These are phyloP conservation scores for Microtus pennsylvanicus DNA, from an alignment of 2,113 vertebrate genomes.

Conservation along the genomic window DNA sequence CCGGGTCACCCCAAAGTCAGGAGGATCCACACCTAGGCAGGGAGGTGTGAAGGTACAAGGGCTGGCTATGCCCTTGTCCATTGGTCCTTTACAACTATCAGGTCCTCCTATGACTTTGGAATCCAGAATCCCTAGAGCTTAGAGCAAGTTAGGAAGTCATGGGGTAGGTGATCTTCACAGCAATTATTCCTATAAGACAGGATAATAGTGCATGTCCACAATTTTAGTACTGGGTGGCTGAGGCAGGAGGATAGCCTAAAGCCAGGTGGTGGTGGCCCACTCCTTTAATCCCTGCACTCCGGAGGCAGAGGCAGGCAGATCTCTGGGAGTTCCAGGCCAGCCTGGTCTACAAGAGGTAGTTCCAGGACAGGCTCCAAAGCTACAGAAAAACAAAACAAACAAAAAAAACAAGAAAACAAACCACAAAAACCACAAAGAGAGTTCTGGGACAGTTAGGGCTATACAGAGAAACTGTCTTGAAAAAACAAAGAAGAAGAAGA, in stretches of 20 bases:
- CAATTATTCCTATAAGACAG: background rate
- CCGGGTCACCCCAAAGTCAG: accelerated
- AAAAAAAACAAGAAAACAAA: too few species aligned
- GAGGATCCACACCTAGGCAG: background rate
- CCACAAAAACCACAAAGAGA: too few species aligned
- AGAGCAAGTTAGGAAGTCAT: background rate
- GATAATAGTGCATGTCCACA: too few species aligned
- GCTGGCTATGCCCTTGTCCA: too few species aligned
- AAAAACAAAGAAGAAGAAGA: background rate
- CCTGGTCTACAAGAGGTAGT: background rate
- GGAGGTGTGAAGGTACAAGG: background rate
- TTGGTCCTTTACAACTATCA: background rate
- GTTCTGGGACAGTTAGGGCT: background rate
- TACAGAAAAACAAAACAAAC: too few species aligned
- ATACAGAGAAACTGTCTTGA: background rate
- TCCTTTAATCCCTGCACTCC: background rate
- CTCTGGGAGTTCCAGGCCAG: background rate
- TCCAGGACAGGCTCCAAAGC: background rate
- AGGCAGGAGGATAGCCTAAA: background rate
- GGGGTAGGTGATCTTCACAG: background rate
- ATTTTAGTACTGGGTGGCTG: background rate
- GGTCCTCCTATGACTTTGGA: background rate
- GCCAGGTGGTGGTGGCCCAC: background rate
- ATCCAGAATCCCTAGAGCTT: background rate
- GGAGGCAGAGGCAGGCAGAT: too few species aligned